These are phyloP conservation scores for Bos javanicus DNA, from an alignment of 2,113 vertebrate genomes.

Conservation along the genomic window DNA sequence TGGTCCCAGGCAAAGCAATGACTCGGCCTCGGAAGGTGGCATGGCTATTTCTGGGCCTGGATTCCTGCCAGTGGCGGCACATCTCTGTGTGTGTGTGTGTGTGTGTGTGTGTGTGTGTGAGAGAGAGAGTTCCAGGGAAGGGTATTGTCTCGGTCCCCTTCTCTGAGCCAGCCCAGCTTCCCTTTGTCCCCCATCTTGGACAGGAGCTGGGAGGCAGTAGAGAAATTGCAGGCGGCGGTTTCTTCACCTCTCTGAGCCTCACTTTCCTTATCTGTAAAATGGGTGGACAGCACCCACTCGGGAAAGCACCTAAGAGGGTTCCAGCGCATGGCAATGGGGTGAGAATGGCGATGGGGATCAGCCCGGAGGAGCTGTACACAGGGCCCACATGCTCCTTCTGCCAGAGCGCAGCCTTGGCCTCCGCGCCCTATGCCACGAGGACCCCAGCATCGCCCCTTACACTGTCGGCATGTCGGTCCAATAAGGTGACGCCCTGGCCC, in stretches of 20 bases:
- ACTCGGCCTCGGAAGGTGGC: background rate
- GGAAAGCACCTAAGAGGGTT: background rate
- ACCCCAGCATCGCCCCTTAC: background rate
- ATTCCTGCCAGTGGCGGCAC: background rate
- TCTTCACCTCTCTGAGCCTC: background rate
- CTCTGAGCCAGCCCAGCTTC: background rate
- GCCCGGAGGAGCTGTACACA: background rate
- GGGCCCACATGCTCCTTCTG: background rate
- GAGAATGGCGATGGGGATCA: background rate
- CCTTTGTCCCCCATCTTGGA: background rate
- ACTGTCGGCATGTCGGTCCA: background rate
- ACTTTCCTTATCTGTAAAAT: background rate
- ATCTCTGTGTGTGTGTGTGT: accelerated
- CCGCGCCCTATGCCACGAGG: background rate
- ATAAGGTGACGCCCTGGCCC: background rate
- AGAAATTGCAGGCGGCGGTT: background rate
- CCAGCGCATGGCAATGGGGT: background rate
- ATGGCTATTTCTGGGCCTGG: background rate
- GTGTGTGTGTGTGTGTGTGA: accelerated
- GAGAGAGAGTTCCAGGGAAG: background rate
- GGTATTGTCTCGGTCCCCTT: background rate
- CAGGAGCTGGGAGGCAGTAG: background rate
- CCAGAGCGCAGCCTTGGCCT: background rate
- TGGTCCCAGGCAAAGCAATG: background rate
- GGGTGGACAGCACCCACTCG: background rate